These are phyloP conservation scores for Lamprologus sp. DNA, from an alignment of 2,113 vertebrate species.

Conservation along the genomic window DNA sequence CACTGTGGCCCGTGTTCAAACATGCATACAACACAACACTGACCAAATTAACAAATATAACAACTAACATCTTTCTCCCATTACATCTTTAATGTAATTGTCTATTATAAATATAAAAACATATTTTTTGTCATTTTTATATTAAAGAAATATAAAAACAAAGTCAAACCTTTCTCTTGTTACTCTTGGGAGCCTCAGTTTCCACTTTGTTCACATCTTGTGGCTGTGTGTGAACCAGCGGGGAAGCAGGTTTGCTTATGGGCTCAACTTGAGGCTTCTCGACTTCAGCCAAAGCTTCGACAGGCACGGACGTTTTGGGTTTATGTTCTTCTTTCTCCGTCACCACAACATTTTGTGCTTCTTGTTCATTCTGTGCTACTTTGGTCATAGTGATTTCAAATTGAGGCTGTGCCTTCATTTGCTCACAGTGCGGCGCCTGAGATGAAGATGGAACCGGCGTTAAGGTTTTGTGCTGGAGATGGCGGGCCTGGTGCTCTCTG, in stretches of 20 bases:
- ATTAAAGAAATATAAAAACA: not conserved
- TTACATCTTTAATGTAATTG: not conserved
- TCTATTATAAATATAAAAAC: not conserved
- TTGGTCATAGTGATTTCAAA: not conserved
- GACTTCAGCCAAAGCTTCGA: not conserved
- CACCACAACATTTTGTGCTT: not conserved
- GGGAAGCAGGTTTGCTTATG: not conserved
- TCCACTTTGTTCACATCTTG: not conserved
- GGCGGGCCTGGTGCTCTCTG: conserved; percentile 52
- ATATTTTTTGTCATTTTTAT: not conserved
- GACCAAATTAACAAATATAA: not conserved
- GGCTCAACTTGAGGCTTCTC: not conserved
- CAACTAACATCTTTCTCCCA: not conserved
- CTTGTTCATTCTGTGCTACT: not conserved
- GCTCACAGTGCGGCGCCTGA: not conserved
- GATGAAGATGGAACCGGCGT: not conserved
- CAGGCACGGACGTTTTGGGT: not conserved
- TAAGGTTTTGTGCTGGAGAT: conserved; percentile 25
- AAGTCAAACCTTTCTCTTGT: conserved; percentile 47
- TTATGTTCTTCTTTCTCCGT: not conserved
- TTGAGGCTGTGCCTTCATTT: not conserved
- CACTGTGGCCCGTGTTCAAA: not conserved
- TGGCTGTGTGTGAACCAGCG: not conserved
- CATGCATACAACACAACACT: not conserved
- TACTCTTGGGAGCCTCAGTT: not conserved